A percentile compares a stretch with the other conserved stretches of the same genome.
phyloP scores from a whole-genome alignment of 1,140 invertebrate species.

The Planococcus citri region DNA sequence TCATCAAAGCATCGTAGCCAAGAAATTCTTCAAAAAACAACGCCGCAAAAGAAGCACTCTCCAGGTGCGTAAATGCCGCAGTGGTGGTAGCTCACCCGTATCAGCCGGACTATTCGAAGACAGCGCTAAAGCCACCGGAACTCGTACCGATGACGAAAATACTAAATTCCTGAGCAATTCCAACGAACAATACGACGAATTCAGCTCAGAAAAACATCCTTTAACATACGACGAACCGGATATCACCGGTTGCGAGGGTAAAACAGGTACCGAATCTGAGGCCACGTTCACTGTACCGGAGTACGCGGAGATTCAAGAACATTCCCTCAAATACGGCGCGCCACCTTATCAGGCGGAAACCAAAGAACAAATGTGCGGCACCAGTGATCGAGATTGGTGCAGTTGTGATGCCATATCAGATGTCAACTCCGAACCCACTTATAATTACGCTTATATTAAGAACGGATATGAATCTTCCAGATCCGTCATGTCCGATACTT shows the following conservation, averaged over 20 bases:
- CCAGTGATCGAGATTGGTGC: constrained; percentile 14
- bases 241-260: not conserved
- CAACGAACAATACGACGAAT: constrained; percentile 2
- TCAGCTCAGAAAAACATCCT: constrained; percentile 1
- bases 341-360: not conserved
- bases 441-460: constrained; percentile 7
- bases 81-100: constrained; percentile 1
- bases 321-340: not conserved
- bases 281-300: constrained; percentile 9
- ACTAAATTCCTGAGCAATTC: not conserved
- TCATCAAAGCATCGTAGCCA: constrained; percentile 78
- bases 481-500: constrained; percentile 6
- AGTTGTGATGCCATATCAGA: constrained; percentile 3
- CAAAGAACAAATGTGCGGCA: constrained; percentile 11
- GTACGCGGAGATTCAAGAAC: not conserved
- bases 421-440: not conserved
- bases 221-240: constrained; percentile 13
- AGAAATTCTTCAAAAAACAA: constrained; percentile 84
- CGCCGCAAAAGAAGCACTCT: constrained; percentile 55
- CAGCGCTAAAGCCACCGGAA: not conserved
- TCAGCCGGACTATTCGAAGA: not conserved
- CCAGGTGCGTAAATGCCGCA: constrained; percentile 18
- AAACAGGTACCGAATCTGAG: constrained; percentile 2
- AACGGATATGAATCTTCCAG: constrained; percentile 1
- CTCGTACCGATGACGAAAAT: not conserved